Evolutionary conservation across 2,797 vertebrate genomes (phyloP).

Genomic region (Iguana delicatissima): DNA sequence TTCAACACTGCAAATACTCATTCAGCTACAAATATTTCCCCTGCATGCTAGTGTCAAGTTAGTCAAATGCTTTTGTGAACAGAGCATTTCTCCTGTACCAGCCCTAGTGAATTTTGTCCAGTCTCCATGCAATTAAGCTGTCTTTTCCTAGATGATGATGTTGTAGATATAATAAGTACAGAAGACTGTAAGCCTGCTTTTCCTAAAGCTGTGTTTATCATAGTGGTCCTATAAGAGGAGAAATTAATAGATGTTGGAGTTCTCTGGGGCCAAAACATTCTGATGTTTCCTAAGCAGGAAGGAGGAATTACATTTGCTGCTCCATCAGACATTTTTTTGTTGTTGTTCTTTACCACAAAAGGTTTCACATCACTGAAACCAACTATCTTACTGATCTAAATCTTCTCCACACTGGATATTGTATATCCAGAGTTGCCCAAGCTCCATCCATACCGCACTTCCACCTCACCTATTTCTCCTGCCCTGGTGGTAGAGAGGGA

Average conservation of each 20-base stretch:
- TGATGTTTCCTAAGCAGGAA: background rate
- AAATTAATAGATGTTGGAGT: background rate
- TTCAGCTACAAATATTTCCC: background rate
- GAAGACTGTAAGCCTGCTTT: background rate
- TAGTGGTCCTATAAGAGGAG: conserved; percentile 9
- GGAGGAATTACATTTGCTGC: background rate
- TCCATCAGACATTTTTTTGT: background rate
- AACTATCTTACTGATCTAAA: too few relatives aligned
- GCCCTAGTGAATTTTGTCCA: background rate
- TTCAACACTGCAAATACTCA: background rate
- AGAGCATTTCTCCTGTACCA: background rate
- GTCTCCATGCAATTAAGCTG: background rate
- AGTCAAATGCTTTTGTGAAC: background rate
- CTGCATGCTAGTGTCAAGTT: background rate
- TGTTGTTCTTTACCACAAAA: too few relatives aligned
- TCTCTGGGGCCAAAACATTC: background rate
- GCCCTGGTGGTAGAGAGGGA: background rate
- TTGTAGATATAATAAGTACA: background rate
- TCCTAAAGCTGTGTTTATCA: background rate
- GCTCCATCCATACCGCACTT: background rate
- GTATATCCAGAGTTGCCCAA: background rate
- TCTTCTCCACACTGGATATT: background rate
- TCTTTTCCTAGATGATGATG: background rate
- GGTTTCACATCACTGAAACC: too few relatives aligned
- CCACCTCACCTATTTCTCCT: background rate